These are phyloP conservation scores for Petrolisthes manimaculis DNA, from an alignment of 2,888 invertebrate species.

Conservation along the genomic window DNA sequence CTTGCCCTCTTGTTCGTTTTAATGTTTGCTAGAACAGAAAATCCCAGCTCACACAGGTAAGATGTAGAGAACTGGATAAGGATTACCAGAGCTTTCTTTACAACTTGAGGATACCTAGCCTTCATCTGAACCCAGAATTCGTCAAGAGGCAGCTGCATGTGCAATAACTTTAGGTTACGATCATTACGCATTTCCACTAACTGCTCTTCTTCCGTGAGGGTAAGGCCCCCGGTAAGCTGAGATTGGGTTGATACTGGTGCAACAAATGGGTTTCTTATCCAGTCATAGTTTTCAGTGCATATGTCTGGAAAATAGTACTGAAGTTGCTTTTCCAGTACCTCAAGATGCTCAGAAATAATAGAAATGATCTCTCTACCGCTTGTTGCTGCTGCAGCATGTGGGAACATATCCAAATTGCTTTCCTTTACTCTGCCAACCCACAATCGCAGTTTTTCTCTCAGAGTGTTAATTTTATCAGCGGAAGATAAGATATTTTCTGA, in stretches of 20 bases:
- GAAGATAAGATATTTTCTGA: slow-evolving; percentile 24
- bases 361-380: background rate
- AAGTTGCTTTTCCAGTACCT: slow-evolving; percentile 15
- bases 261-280: slow-evolving; percentile 16
- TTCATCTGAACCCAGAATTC: slow-evolving; percentile 25
- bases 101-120: slow-evolving; percentile 19
- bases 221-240: no score
- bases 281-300: slow-evolving; percentile 17
- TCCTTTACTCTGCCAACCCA: slow-evolving; percentile 14
- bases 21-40: background rate
- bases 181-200: slow-evolving; percentile 39
- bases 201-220: slow-evolving; percentile 18
- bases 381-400: slow-evolving; percentile 8
- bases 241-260: background rate
- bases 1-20: background rate
- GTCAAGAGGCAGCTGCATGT: slow-evolving; percentile 33
- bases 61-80: no score
- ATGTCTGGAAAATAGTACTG: slow-evolving; percentile 12
- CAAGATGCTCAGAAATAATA: background rate
- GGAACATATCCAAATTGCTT: slow-evolving; percentile 16
- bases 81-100: slow-evolving; percentile 15
- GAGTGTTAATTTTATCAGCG: slow-evolving; percentile 19
- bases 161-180: slow-evolving; percentile 26
- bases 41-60: background rate
- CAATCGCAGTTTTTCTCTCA: slow-evolving; percentile 24